Percentiles rank a stretch among this genome's conserved stretches.
phyloP scores from a whole-genome alignment of 2,113 vertebrate genomes.

The Aldabrachelys gigantea region DNA sequence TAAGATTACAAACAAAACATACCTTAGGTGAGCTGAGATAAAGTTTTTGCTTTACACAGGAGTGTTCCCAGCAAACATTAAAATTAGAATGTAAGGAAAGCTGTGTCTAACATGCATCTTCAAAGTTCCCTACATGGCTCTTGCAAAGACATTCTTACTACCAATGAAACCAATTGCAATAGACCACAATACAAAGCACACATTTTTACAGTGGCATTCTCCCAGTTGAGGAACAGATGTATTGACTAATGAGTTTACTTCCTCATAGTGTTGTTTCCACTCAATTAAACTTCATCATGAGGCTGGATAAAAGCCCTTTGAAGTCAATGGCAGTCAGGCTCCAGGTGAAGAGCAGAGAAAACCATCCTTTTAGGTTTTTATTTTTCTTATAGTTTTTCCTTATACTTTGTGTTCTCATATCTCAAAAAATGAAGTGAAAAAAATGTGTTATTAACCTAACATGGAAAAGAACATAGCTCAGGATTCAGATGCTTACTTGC shows the following conservation, averaged over 20 bases:
- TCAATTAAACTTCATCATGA: not conserved
- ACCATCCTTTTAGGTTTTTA: not conserved
- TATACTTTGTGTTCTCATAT: not conserved
- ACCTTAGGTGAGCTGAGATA: constrained; percentile 15
- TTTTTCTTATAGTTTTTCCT: not conserved
- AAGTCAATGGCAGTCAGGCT: not conserved
- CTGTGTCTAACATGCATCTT: not conserved
- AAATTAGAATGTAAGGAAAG: not conserved
- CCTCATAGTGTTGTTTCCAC: not conserved
- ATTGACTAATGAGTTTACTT: not conserved
- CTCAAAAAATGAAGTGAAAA: not conserved
- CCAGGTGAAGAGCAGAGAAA: not conserved
- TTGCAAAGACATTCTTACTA: constrained; percentile 39
- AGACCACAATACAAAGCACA: not conserved
- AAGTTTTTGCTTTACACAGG: not conserved
- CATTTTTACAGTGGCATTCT: not conserved
- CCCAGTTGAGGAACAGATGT: not conserved
- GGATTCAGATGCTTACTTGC: not conserved
- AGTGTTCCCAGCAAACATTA: not conserved
- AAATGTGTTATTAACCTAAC: not conserved
- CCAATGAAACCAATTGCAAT: constrained; percentile 29
- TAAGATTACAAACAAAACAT: constrained; percentile 33
- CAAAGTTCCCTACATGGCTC: not conserved
- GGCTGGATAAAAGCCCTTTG: not conserved
- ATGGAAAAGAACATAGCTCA: not conserved